Conservation (phyloP, 2,797 vertebrate species). For the Diplodus sargus region DNA sequence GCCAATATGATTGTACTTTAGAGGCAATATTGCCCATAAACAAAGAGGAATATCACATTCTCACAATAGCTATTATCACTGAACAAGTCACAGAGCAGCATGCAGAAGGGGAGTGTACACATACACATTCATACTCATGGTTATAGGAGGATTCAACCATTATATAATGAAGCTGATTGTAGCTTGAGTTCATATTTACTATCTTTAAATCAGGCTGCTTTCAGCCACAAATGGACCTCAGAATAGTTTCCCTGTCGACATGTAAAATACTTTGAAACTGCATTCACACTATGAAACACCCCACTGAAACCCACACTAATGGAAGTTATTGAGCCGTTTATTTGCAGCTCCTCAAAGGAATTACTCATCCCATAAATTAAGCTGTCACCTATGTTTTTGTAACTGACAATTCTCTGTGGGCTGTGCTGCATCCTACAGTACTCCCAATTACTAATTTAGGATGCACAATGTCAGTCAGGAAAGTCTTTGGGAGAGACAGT, state of each 20-base stretch:
- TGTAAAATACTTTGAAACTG: conserved; percentile 30
- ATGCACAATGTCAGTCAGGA: background rate
- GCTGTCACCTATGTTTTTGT: background rate
- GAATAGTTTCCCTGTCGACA: conserved; percentile 13
- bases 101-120: conserved; percentile 72
- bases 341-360: conserved; percentile 19
- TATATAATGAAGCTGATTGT: conserved; percentile 40
- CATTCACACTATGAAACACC: conserved; percentile 22
- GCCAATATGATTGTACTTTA: conserved; percentile 83
- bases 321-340: conserved; percentile 6
- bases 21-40: conserved; percentile 77
- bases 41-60: conserved; percentile 78
- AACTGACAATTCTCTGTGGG: background rate
- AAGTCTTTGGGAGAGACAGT: background rate
- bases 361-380: background rate
- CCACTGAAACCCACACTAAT: conserved; percentile 17
- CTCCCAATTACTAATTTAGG: background rate
- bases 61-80: conserved; percentile 78
- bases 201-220: conserved; percentile 14
- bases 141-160: conserved; percentile 41
- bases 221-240: conserved; percentile 23
- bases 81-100: conserved; percentile 82
- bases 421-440: background rate
- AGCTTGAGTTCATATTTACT: conserved; percentile 25
- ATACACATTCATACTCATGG: conserved; percentile 64